phyloP scores from a whole-genome alignment of 2,888 invertebrate species.

The Alloscopus bannaensis region DNA sequence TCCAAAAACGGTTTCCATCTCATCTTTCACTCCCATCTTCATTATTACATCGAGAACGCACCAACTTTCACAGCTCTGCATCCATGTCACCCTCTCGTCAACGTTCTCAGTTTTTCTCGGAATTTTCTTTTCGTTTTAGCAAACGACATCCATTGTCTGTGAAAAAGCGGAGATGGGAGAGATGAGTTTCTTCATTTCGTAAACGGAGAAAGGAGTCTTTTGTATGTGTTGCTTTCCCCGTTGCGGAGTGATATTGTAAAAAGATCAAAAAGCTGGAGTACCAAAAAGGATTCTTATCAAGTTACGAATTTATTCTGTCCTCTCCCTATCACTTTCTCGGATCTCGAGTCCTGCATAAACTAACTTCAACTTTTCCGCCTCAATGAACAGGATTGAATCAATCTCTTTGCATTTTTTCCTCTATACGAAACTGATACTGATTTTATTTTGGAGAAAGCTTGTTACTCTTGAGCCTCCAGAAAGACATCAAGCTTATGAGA shows the following conservation, averaged over 20 bases:
- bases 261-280: too few species aligned
- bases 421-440: constrained; percentile 5
- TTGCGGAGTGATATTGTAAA: too few species aligned
- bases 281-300: neutral
- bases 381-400: constrained; percentile 30
- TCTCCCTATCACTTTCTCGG: neutral
- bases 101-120: constrained; percentile 1
- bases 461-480: too few species aligned
- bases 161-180: constrained; percentile 2
- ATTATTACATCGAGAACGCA: neutral
- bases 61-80: constrained; percentile 29
- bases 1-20: too few species aligned
- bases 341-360: too few species aligned
- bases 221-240: too few species aligned
- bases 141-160: too few species aligned
- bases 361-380: constrained; percentile 10
- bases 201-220: too few species aligned
- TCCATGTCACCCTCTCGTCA: constrained; percentile 18
- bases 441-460: too few species aligned
- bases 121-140: too few species aligned
- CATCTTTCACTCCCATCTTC: constrained; percentile 9
- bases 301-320: constrained; percentile 19
- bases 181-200: too few species aligned
- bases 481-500: too few species aligned
- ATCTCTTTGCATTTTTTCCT: constrained; percentile 25